These are phyloP conservation scores for Phortica okadai DNA, from an alignment of 2,888 invertebrate species.

Conservation along the genomic window DNA sequence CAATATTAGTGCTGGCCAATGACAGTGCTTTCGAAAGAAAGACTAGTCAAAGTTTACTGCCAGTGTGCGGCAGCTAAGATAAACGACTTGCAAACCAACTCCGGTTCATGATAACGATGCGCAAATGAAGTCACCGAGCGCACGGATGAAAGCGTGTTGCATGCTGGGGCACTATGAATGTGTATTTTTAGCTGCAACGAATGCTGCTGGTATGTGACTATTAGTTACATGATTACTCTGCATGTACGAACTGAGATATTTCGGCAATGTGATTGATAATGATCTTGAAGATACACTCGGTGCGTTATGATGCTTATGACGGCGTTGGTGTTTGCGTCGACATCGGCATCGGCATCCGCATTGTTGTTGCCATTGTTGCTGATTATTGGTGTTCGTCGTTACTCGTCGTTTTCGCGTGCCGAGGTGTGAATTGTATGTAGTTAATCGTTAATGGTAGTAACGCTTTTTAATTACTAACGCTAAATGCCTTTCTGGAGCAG, in stretches of 20 bases:
- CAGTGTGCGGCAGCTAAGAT: not conserved
- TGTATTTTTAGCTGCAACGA: not conserved
- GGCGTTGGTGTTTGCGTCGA: not conserved
- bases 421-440: constrained; percentile 27
- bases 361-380: not conserved
- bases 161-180: constrained; percentile 8
- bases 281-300: not conserved
- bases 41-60: not conserved
- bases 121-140: constrained; percentile 17
- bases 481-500: constrained; percentile 31
- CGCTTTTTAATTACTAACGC: constrained; percentile 22
- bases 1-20: not conserved
- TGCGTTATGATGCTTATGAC: not conserved
- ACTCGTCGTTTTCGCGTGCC: constrained; percentile 1
- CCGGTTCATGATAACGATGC: constrained; percentile 17
- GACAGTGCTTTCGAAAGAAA: constrained; percentile 27
- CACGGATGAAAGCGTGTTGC: not conserved
- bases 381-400: not conserved
- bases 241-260: not conserved
- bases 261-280: not conserved
- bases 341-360: too few species aligned
- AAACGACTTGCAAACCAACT: not conserved
- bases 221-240: not conserved
- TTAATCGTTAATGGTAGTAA: constrained; percentile 21
- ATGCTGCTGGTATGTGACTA: constrained; percentile 3